Percentiles rank a stretch among this genome's conserved stretches.
These are phyloP conservation scores for Drymodes brunneopygia DNA, from an alignment of 2,113 vertebrate genomes.

Conservation along the genomic window DNA sequence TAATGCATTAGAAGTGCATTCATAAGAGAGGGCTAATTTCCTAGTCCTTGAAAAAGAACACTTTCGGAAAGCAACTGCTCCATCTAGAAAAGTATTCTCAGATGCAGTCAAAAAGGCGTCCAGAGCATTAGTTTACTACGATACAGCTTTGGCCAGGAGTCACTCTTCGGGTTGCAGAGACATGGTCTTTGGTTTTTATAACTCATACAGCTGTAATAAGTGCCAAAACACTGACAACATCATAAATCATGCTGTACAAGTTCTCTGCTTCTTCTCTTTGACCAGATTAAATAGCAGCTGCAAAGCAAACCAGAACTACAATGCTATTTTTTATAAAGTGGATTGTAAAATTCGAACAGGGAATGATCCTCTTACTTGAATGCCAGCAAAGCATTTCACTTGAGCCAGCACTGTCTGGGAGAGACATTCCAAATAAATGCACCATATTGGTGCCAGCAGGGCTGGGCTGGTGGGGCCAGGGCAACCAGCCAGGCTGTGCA, in stretches of 20 bases:
- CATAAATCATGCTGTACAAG: not conserved
- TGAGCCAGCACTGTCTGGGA: not conserved
- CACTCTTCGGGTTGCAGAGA: not conserved
- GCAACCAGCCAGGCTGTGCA: not conserved
- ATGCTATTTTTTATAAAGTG: not conserved
- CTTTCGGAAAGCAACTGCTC: not conserved
- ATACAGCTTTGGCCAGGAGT: not conserved
- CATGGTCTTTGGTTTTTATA: not conserved
- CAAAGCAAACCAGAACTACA: not conserved
- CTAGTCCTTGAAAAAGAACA: not conserved
- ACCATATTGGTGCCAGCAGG: not conserved
- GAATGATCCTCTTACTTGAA: not conserved
- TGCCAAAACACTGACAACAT: not conserved
- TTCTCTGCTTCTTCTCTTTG: not conserved
- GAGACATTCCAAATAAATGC: not conserved
- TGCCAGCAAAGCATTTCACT: not conserved
- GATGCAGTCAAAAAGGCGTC: not conserved
- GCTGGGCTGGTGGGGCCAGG: not conserved
- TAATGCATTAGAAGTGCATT: not conserved
- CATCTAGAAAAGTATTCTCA: not conserved
- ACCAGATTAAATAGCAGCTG: not conserved
- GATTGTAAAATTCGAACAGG: not conserved
- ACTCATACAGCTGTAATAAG: not conserved
- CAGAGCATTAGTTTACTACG: rapidly evolving
- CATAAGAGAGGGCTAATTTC: not conserved